Evolutionary conservation across 1,140 invertebrate species (phyloP), one percentile per base, ranked within the genome.

Genomic region (Nilaparvata lugens): DNA sequence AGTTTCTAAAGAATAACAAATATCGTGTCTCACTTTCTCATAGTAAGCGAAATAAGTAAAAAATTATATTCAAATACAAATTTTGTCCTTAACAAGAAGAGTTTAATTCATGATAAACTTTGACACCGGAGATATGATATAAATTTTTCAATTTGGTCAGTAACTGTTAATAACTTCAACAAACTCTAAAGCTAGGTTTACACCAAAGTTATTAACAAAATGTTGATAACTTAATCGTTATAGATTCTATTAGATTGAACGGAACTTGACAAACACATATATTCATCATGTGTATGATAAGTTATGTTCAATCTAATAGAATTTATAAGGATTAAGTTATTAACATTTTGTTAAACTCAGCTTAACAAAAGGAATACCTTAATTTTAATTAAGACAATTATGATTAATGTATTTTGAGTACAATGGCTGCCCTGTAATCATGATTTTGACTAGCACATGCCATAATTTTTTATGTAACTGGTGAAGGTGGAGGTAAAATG

Each of bases 101-200:
- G 35, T 61, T 53, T n/a, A n/a, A n/a, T n/a, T n/a, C n/a, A n/a
- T n/a, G 31, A 58, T 58, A 52, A 58, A 61, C 53, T 51, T 45
- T 61, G 56, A 55, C 56, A 64, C 43, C 21, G 42, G 52, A 55
- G 59, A 59, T 35, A 55, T 52, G 45, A 40, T 38, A 52, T 52
- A 51, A 16, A 42, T 45, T 58, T 19, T 55, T 38, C 40, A 63
- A 38, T 60, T 63, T 64, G 59, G 62, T 64, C 59, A 64, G 52
- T 64, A n/a, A n/a, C n/a, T n/a, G n/a, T n/a, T 57, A 13, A 40
- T 43, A 63, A 60, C 40, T 51, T 57, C n/a, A n/a, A 45, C 24
- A 56, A 56, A 16, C 53, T 45, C 54, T 28, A n/a, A n/a, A n/a
- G n/a, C n/a, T n/a, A n/a, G n/a, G n/a, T n/a, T n/a, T n/a, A n/a